Conservation (phyloP, 2,797 vertebrate genomes). For the Pipistrellus nathusii region DNA sequence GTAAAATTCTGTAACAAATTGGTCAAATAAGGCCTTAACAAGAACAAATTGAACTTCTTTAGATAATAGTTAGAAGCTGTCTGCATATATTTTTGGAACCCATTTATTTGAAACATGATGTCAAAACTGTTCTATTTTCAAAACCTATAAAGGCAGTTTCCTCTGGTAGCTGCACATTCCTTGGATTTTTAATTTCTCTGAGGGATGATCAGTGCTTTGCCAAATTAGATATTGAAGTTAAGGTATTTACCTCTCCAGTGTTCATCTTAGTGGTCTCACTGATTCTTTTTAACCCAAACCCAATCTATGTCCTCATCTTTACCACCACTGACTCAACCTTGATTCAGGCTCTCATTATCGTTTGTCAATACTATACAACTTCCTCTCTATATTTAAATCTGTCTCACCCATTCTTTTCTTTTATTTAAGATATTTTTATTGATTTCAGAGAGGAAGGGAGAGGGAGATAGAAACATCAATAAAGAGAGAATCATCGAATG, state of each 20-base stretch:
- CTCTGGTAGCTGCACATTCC: not conserved
- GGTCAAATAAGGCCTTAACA: not conserved
- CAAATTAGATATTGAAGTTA: not conserved
- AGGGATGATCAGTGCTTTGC: not conserved
- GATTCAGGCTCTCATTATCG: not conserved
- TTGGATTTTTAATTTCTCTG: not conserved
- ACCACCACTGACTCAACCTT: not conserved
- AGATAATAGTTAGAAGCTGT: not conserved
- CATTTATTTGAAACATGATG: conserved; percentile 16
- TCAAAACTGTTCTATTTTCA: not conserved
- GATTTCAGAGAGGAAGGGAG: too few species aligned
- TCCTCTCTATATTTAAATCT: not conserved
- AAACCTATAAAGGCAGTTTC: not conserved
- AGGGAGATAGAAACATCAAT: too few species aligned
- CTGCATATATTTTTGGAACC: not conserved
- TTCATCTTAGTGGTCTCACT: not conserved
- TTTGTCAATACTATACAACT: not conserved
- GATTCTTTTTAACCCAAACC: not conserved
- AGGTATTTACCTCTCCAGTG: not conserved
- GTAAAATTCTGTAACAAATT: not conserved
- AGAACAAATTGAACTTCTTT: not conserved
- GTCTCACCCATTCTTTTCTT: not conserved
- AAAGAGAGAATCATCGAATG: too few species aligned
- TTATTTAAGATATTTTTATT: too few species aligned
- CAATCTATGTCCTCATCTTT: not conserved